Conservation (phyloP, 37 sponge, comb jelly and placozoan genomes). For the Corticium candelabrum region DNA sequence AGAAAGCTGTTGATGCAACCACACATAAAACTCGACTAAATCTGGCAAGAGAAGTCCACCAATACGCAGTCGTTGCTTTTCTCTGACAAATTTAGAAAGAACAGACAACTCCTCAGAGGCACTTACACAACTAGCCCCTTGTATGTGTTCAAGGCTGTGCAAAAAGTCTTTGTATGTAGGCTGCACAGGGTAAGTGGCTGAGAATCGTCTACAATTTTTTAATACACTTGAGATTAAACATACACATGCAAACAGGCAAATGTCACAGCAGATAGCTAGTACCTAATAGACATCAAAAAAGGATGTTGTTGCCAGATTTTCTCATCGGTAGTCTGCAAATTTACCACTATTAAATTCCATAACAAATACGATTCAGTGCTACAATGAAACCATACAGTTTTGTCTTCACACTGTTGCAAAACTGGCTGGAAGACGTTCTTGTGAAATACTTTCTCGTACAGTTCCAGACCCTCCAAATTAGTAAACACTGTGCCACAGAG, state of each 20-base stretch:
- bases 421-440: background rate
- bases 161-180: slow-evolving; percentile 49
- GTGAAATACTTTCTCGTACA: background rate
- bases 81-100: background rate
- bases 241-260: no score
- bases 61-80: slow-evolving; percentile 9
- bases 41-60: slow-evolving; percentile 53
- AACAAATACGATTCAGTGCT: background rate
- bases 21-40: slow-evolving; percentile 72
- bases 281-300: background rate
- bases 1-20: slow-evolving; percentile 63
- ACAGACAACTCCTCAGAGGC: background rate
- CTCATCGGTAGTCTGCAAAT: background rate
- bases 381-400: background rate
- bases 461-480: background rate
- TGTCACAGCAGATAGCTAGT: no score
- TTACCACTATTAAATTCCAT: no score
- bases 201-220: slow-evolving; percentile 24
- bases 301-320: background rate
- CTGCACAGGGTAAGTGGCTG: slow-evolving; percentile 38
- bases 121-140: background rate
- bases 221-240: background rate
- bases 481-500: background rate
- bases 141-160: slow-evolving; percentile 33
- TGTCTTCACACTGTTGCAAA: background rate